Conservation (phyloP, 2,797 vertebrate genomes). For the Poecilia gillii region DNA sequence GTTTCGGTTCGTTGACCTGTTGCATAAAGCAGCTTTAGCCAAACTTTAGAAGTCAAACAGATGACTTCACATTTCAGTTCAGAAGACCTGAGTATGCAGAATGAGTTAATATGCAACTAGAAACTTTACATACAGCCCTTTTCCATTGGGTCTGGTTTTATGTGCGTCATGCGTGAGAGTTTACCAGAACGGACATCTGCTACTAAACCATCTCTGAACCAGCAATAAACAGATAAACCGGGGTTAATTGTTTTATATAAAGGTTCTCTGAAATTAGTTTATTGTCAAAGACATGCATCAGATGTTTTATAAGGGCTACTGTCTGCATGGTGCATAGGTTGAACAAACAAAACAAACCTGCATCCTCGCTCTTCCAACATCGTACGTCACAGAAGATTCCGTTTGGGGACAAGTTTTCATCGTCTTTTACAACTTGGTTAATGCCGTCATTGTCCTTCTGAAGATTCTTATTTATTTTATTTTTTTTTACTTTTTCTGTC, state of each 20-base stretch:
- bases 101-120: neutral
- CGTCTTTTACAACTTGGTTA: neutral
- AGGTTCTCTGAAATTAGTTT: neutral
- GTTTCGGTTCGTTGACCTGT: neutral
- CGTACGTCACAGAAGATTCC: neutral
- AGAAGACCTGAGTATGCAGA: neutral
- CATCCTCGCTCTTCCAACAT: neutral
- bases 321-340: neutral
- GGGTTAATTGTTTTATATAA: neutral
- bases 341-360: neutral
- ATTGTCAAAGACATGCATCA: neutral
- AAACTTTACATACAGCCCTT: neutral
- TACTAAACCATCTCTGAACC: neutral
- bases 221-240: neutral
- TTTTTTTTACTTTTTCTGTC: neutral
- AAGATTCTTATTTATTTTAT: neutral
- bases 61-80: neutral
- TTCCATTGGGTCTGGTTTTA: neutral
- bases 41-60: neutral
- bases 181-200: neutral
- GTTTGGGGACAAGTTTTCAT: neutral
- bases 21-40: neutral
- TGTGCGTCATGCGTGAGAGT: neutral
- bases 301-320: neutral
- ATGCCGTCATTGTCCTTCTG: neutral